Base-by-base conservation (phyloP, 2,888 invertebrate genomes). In the Harpalus rufipes region DNA sequence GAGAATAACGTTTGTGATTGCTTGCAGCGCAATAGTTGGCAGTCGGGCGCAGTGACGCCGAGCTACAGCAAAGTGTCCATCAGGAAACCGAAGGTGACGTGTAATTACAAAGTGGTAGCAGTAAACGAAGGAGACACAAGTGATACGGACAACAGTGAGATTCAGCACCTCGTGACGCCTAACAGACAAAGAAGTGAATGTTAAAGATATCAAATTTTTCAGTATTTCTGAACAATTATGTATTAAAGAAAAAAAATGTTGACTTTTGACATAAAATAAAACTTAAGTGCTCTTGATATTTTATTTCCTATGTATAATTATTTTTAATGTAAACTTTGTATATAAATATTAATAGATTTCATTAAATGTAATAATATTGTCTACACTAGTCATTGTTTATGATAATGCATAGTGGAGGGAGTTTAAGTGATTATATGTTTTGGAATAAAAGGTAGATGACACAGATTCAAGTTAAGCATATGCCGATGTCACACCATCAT, bases 251-350 rank as follows among this genome's bases (percentile, higher is more conserved):
- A 58, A 58, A 84, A 76, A 85, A 79, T 80, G 85, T 85, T 85
- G 85, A 85, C 85, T 79, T 85, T 85, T 85, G 79, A 85, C 85
- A 85, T 68, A 85, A 85, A 85, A 85, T 85, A 89, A 90, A 91
- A 91, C 91, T 91, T 90, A 91, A 91, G 91, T 91, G 91, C 91
- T 91, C 91, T 91, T 91, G 91, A 90, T 91, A 91, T 90, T 91
- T 91, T 90, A 90, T 91, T 90, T 91, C 90, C 90, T 90, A 89
- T 84, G 87, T 89, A 89, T 90, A 90, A 90, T 90, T 90, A 91
- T 90, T 91, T 91, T 91, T 90, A 90, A 90, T 91, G 91, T 91
- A 91, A 90, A 91, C 91, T 90, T 90, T 91, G 90, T 91, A 91
- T 91, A 91, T 91, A 91, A 90, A 90, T 90, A 90, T 89, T 90